phyloP scores from a whole-genome alignment of 1,140 invertebrate species.

The Xylocopa sonorina region DNA sequence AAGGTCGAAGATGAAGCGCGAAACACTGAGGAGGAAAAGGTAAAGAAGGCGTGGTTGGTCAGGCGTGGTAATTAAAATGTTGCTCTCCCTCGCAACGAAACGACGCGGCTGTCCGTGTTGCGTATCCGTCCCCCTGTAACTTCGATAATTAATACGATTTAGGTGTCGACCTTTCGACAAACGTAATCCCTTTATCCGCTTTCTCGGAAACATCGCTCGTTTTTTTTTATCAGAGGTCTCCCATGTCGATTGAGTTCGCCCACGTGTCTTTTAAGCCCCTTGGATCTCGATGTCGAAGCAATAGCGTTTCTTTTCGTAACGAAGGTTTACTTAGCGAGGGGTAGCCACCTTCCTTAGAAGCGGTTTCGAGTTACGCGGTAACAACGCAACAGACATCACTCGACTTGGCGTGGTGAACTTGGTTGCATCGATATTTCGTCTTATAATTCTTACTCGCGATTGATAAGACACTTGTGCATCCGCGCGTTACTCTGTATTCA shows the following conservation, averaged over 20 bases:
- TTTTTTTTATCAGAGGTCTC: not conserved
- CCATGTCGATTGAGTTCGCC: conserved; percentile 10
- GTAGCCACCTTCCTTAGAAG: not conserved
- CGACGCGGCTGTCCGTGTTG: conserved; percentile 1
- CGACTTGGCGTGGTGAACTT: conserved; percentile 16
- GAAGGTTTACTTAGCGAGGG: not conserved
- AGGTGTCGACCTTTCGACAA: conserved; percentile 14
- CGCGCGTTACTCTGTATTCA: conserved; percentile 26
- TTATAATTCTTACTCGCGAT: conserved; percentile 22
- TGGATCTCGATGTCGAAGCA: not conserved
- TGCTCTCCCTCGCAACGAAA: conserved; percentile 20
- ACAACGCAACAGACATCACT: conserved; percentile 29
- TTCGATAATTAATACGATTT: conserved; percentile 46
- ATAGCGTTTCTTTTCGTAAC: not conserved
- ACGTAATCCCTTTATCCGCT: conserved; percentile 25
- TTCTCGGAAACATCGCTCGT: no score
- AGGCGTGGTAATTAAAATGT: conserved; percentile 28
- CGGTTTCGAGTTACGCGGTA: conserved; percentile 15
- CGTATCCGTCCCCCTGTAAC: not conserved
- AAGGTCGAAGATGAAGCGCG: conserved; percentile 27
- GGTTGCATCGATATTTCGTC: not conserved
- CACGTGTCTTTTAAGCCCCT: not conserved
- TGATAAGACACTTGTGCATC: not conserved
- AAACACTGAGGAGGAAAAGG: not conserved
- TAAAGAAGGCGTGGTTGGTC: not conserved